Percentiles rank a stretch among this genome's conserved stretches.
Evolutionary conservation across 2,113 vertebrate genomes (phyloP).

Genomic region (Cephalopholis sonnerati): DNA sequence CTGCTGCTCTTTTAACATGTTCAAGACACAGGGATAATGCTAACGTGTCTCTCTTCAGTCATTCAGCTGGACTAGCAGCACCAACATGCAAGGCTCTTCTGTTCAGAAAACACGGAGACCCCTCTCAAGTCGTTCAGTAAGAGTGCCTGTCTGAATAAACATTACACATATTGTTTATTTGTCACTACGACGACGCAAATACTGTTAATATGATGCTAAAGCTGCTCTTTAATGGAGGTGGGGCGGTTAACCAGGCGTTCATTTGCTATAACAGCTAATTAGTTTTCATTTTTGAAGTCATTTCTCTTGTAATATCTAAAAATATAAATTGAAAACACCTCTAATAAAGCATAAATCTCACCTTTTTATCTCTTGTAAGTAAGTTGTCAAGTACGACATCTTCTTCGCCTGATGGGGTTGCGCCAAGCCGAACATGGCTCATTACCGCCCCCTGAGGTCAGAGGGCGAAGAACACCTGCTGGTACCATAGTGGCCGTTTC

Average conservation of each 20-base stretch:
- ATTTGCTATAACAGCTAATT: background rate
- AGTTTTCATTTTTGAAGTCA: rapidly evolving
- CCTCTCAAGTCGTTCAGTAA: constrained; percentile 82
- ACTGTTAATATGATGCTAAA: background rate
- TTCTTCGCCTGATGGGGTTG: background rate
- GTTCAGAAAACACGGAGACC: constrained; percentile 82
- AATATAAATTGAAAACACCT: background rate
- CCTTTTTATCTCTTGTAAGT: background rate
- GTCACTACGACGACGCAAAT: no score
- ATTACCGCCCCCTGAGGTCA: background rate
- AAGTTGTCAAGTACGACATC: background rate
- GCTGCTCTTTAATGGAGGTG: background rate
- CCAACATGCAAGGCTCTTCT: constrained; percentile 64
- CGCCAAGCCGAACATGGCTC: background rate
- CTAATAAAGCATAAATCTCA: background rate
- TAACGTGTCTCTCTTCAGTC: constrained; percentile 45
- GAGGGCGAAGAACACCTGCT: background rate
- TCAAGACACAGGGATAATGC: background rate
- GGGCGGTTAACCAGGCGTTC: background rate
- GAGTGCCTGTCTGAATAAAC: constrained; percentile 15
- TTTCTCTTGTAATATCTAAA: background rate
- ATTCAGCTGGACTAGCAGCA: constrained; percentile 50
- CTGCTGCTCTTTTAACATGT: background rate
- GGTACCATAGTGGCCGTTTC: no score
- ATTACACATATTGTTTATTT: background rate